These are phyloP conservation scores for Menidia menidia DNA, from an alignment of 2,797 vertebrate genomes.

Conservation along the genomic window DNA sequence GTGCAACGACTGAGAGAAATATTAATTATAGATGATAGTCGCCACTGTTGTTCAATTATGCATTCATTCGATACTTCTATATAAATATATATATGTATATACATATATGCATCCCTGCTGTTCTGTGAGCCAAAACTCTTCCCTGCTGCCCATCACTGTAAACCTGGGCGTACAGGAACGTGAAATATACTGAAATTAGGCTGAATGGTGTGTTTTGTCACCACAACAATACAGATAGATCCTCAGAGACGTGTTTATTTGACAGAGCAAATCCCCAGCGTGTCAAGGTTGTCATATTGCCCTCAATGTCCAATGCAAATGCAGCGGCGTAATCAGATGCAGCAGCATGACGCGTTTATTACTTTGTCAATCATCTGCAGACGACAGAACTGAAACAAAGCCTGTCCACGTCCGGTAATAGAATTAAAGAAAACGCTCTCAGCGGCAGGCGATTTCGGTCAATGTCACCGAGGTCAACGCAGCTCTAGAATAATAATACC, in stretches of 20 bases:
- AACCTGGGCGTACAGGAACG: background rate
- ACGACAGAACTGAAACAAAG: slow-evolving; percentile 77
- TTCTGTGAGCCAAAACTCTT: background rate
- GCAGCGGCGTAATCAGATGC: slow-evolving; percentile 73
- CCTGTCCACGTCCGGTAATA: slow-evolving; percentile 68
- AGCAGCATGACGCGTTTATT: slow-evolving; percentile 81
- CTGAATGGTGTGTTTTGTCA: slow-evolving; percentile 61
- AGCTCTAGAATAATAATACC: background rate
- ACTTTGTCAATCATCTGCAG: slow-evolving; percentile 82
- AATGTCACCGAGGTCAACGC: slow-evolving; percentile 32
- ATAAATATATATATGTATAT: background rate
- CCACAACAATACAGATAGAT: slow-evolving; percentile 66
- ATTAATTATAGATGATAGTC: slow-evolving; percentile 73
- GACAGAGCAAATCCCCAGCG: slow-evolving; percentile 76
- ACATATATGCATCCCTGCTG: too few species aligned
- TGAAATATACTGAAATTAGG: background rate
- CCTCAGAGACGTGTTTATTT: slow-evolving; percentile 79
- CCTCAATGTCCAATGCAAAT: slow-evolving; percentile 79
- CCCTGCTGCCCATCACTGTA: background rate
- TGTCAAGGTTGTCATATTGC: slow-evolving; percentile 80
- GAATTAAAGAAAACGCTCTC: slow-evolving; percentile 78
- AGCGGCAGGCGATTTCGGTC: slow-evolving; percentile 67
- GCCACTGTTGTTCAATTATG: slow-evolving; percentile 47
- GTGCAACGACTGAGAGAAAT: slow-evolving; percentile 29
- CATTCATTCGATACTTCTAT: slow-evolving; percentile 17